Conservation (phyloP, 2,888 invertebrate genomes). For the Drosophila falleni region DNA sequence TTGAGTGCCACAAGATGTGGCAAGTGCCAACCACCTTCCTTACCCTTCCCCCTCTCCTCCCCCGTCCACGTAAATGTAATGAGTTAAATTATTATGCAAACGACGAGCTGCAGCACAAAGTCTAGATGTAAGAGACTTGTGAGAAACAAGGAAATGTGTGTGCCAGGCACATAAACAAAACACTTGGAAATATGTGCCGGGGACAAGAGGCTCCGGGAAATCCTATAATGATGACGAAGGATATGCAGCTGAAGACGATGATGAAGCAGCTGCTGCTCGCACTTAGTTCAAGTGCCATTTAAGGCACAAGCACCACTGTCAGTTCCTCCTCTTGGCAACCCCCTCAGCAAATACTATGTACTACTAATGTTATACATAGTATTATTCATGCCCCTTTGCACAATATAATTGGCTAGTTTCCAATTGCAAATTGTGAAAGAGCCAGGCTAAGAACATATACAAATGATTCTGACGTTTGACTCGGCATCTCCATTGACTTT, state of each 20-base stretch:
- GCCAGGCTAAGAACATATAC: not conserved
- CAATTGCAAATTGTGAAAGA: slow-evolving; percentile 48
- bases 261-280: slow-evolving; percentile 30
- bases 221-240: slow-evolving; percentile 26
- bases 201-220: slow-evolving; percentile 60
- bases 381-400: slow-evolving; percentile 70
- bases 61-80: slow-evolving; percentile 50
- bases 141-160: slow-evolving; percentile 10
- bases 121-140: slow-evolving; percentile 13
- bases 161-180: slow-evolving; percentile 41
- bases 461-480: slow-evolving; percentile 8
- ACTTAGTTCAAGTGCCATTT: slow-evolving; percentile 66
- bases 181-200: slow-evolving; percentile 75
- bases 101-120: slow-evolving; percentile 54
- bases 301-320: slow-evolving; percentile 44
- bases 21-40: not conserved
- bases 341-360: not conserved
- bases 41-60: not conserved
- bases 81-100: slow-evolving; percentile 80
- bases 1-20: slow-evolving; percentile 31
- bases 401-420: slow-evolving; percentile 70
- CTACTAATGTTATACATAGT: slow-evolving; percentile 9
- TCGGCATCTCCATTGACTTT: slow-evolving; percentile 9
- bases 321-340: slow-evolving; percentile 8
- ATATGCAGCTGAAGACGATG: slow-evolving; percentile 28